Base-by-base conservation (phyloP, 35 echinoderm and acorn worm genomes). In the Patiria miniata region DNA sequence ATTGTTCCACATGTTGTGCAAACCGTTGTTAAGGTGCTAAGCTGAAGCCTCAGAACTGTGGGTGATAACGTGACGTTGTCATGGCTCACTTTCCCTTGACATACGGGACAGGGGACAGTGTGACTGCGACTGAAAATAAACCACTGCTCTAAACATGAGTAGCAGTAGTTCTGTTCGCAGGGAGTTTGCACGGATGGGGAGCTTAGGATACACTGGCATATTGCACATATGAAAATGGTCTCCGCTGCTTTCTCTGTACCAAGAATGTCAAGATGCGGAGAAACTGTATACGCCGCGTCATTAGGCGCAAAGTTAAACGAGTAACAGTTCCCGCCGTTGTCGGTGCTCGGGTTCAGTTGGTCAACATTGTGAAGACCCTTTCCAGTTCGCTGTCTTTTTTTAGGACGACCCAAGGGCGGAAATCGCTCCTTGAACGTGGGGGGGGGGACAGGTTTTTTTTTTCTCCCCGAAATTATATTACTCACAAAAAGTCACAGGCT, bases 161-260 rank as follows among this genome's bases (percentile, higher is more conserved):
- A 57, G 22, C 54, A 57, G 30, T 28, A 68, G 60, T 68, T 68
- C 8, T 68, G 60, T 68, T 68, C n/a, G 60, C 19, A 68, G 60
- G 60, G 60, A 9, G 60, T 68, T 32, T 68, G 60, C 21, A 68
- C 60, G 8, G 60, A 68, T 28, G 60, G 60, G 21, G 60, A 68
- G 21, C 60, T 32, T 23, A 68, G 60, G 21, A 68, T 68, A n/a
- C 60, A 22, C 8, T 10, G 60, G n/a, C 60, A 68, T 28, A 68
- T 68, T 0, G 60, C 22, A 68, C 60, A 68, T 2, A 68, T 68
- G 60, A 68, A 68, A 32, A 68, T 68, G n/a, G 60, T 68, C 1
- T 68, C 60, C 60, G 8, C 60, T 32, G 21, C 0, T 8, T 68
- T n/a, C 21, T 68, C 60, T 68, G 21, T 23, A 32, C 60, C 60